phyloP scores from a whole-genome alignment of 92 coral and sea anemone species.

The Actinostola sp. region DNA sequence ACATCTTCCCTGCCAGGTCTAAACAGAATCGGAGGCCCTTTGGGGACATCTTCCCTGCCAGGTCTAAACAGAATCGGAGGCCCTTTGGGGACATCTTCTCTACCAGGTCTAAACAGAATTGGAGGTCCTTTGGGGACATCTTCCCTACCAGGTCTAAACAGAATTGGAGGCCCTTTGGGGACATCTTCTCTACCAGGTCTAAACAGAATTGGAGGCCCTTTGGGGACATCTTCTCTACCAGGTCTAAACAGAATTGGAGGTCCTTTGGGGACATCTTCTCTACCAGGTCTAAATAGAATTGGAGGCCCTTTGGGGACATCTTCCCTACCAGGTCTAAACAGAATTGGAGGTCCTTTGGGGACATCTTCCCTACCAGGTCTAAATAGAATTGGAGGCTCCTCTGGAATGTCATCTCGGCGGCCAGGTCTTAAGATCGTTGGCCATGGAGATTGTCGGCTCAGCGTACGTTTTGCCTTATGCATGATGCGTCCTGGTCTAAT shows the following conservation, averaged over 20 bases:
- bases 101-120: conserved; percentile 15
- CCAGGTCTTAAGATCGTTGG: conserved; percentile 13
- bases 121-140: conserved; percentile 20
- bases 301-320: too few species aligned
- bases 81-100: conserved; percentile 6
- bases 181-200: too few species aligned
- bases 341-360: too few species aligned
- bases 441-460: background rate
- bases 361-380: background rate
- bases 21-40: background rate
- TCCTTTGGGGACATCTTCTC: background rate
- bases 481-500: conserved; percentile 35
- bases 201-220: too few species aligned
- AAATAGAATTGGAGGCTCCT: too few species aligned
- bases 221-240: too few species aligned
- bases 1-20: conserved; percentile 40
- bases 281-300: conserved; percentile 3
- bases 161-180: background rate
- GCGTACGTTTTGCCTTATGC: background rate
- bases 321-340: too few species aligned
- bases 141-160: conserved; percentile 18
- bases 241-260: too few species aligned
- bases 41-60: conserved; percentile 17
- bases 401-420: too few species aligned
- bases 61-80: conserved; percentile 1